Evolutionary conservation across 2,888 invertebrate species (phyloP), one percentile per base, ranked within the genome.

Genomic region (Scaptomyza polygonia): DNA sequence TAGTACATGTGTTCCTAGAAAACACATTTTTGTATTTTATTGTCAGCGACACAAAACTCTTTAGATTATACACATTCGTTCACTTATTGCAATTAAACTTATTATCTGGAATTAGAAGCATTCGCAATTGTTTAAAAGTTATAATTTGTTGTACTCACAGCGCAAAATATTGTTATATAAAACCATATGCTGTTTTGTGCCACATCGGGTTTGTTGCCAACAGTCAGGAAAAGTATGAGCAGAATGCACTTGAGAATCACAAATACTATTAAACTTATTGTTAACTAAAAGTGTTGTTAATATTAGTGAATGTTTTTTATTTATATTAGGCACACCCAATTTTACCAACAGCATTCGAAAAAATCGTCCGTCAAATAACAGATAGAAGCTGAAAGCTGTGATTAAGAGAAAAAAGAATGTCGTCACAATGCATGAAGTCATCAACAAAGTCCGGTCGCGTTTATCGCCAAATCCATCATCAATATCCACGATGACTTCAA

Each of bases 401-500:
- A 42, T 14, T 14, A 36, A 8, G 14, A 7, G 36, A 9, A 4
- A 18, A 18, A 66, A 44, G 5, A 44, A 0, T 0, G 66, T 39
- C 2, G 54, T 44, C 1, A 65, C 3, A 25, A 14, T 3, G 32
- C 18, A 9, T 29, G 66, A 65, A 14, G 49, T 5, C 2, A 51
- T 16, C 29, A 55, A 18, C 5, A 65, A 21, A 34, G 18, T 34
- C n/a, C 12, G 9, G 5, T 51, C 14, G 3, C 7, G 27, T 16
- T 16, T 43, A 7, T 36, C n/a, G 12, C n/a, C 12, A 5, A 43
- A 21, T 16, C n/a, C 51, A 47, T 67, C 1, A 8, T 57, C 32
- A 12, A 66, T 6, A 52, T 57, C 34, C 27, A 30, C 3, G 8
- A 8, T 30, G 18, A 70, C 21, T 48, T 70, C 70, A n/a, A 39